Evolutionary conservation across 2,888 invertebrate genomes (phyloP), one percentile per base, ranked within the genome.

Genomic region (Thymelicus sylvestris): DNA sequence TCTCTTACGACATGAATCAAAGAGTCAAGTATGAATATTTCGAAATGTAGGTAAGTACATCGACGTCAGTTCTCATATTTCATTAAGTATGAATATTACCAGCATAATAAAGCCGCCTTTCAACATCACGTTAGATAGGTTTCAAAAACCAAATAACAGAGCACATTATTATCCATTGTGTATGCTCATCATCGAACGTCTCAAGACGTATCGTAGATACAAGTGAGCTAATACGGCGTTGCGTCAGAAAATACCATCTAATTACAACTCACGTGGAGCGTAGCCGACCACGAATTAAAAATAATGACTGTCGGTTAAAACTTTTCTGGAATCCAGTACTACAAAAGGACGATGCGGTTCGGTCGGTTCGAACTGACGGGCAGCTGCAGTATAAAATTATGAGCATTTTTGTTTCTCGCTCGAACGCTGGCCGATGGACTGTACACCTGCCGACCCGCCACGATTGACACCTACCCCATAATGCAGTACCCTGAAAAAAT

Each of bases 381-480:
- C 93, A 93, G 93, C 93, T 93, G 93, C 92, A 86, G 86, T 89
- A 85, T 87, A 83, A 89, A 92, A 93, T 92, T 93, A 93, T 92
- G 90, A 89, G 83, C 89, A 91, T 90, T 92, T 92, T 90, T 91
- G 90, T 92, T 86, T 87, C 85, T 83, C 85, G 80, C 69, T 79
- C 74, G 70, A 70, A 65, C 80, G 77, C 74, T 80, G 81, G 79
- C 75, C 79, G 74, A 77, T 88, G 84, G 79, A 76, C 79, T 73
- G 77, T 88, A 84, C 93, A 92, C 93, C 93, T 92, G 92, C 92
- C 90, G 83, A 80, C 79, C 83, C 83, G 83, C 87, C 87, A 80
- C 90, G 91, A 91, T 90, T 91, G 92, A 93, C 93, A 93, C 93
- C 92, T 92, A 89, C 88, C 92, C 92, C 86, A 92, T 92, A 91